Evolutionary conservation across 2,113 vertebrate species (phyloP), one percentile per base, ranked within the genome.

Genomic region (Leptodactylus fuscus): DNA sequence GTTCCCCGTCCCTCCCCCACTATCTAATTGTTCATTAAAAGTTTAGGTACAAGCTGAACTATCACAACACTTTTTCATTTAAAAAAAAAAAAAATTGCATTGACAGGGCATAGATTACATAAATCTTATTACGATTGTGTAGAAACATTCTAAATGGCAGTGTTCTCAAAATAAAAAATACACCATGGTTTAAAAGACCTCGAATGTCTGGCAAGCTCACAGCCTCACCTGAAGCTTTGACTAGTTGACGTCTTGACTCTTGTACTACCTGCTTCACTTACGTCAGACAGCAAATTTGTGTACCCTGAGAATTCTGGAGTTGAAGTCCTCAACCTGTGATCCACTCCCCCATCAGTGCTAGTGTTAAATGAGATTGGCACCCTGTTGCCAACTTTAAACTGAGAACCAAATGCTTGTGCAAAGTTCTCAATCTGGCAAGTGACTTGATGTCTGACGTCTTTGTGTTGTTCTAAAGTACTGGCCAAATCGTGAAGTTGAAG

Each of bases 241-340:
- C 97, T 98, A 94, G 96, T 98, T 87, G 96, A 96, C 92, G 97
- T 98, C 96, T 99, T 99, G 91, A 97, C 97, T 97, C 96, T 95
- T 92, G 97, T 96, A 95, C 96, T 98, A 95, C 96, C 97, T 95
- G 98, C 96, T 96, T 98, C 97, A 88, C 92, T 96, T 89, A 98
- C 97, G 91, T 99, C 98, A 95, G 97, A 97, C 96, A 99, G 96
- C 96, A 99, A 97, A 94, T 96, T 97, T 95, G 96, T 96, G 96
- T 97, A 99, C 97, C 98, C 98, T 99, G 98, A 99, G 97, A 99
- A 99, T 97, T 99, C 98, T 94, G 97, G 96, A 93, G 97, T 96
- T 87, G 97, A 96, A 96, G 97, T 99, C 96, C 96, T 96, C 95
- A 97, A 95, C 93, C 97, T 94, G 91, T 97, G 97, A 94, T 98